Evolutionary conservation across 2,888 invertebrate genomes (phyloP), one percentile per base, ranked within the genome.

Genomic region (Bembecia ichneumoniformis): DNA sequence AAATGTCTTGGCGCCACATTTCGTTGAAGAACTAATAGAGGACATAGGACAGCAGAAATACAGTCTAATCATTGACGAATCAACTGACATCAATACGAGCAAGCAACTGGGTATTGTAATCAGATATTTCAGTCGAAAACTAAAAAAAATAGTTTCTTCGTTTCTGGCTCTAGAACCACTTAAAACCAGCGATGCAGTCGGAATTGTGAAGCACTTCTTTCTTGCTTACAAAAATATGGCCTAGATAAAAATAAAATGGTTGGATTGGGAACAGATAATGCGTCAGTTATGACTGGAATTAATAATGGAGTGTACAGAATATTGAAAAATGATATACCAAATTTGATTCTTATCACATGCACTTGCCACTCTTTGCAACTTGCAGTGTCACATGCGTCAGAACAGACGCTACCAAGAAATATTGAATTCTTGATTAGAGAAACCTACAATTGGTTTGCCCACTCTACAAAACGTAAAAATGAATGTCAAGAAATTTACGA

Each of bases 231-330:
- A 54, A 46, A 47, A 49, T 34, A 15, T 62, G 20, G n/a, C n/a
- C n/a, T 35, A 13, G 49, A 55, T 35, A 36, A 57, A 53, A 59
- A 62, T 44, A n/a, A n/a, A n/a, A 47, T 68, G 49, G 48, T 64
- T 47, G 68, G 63, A 4, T 58, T 68, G 9, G 68, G 66, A 3
- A 62, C 63, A 1, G 68, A 69, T 44, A 71, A 71, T 56, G 71
- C 71, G 3, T 55, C 64, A 10, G 66, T 66, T 3, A 67, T 71
- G 70, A 64, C 60, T 15, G 66, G 70, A 1, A 17, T 51, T 3
- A 58, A 66, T 49, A 64, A 66, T 47, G 55, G 68, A 9, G 65
- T 71, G 3, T 47, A 58, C 48, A 49, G 40, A 49, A 58, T 62
- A 14, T 48, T 67, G 11, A 60, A 63, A 55, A 58, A 58, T 53